These are phyloP conservation scores for Sebastes glaucus DNA, from an alignment of 2,797 vertebrate genomes.

Conservation along the genomic window DNA sequence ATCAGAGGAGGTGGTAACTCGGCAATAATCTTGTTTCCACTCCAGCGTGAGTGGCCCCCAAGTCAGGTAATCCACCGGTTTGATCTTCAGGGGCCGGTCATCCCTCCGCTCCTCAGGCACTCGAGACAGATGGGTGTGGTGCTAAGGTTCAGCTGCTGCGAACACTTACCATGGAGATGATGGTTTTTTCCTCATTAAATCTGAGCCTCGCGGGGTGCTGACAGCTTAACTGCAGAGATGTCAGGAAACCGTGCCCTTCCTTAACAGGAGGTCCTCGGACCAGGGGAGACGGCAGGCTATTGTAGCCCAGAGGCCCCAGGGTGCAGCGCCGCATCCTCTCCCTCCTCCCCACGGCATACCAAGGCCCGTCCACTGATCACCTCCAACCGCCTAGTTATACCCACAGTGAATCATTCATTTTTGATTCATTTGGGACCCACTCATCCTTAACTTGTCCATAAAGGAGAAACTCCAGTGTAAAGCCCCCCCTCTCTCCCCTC, in stretches of 20 bases:
- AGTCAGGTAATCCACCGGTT: constrained; percentile 76
- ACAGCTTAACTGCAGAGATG: constrained; percentile 81
- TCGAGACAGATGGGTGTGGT: constrained; percentile 61
- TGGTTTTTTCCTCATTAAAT: constrained; percentile 80
- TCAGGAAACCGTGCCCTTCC: constrained; percentile 73
- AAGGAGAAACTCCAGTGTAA: constrained; percentile 27
- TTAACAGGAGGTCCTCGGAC: constrained; percentile 68
- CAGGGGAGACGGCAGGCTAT: constrained; percentile 41
- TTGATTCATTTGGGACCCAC: constrained; percentile 64
- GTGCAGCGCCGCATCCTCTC: constrained; percentile 42
- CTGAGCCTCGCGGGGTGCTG: constrained; percentile 71
- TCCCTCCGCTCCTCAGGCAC: constrained; percentile 43
- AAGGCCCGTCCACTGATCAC: constrained; percentile 29
- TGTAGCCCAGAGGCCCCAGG: constrained; percentile 46
- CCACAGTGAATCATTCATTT: constrained; percentile 74
- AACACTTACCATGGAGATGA: constrained; percentile 77
- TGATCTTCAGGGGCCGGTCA: constrained; percentile 64
- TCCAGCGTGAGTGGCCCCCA: constrained; percentile 56
- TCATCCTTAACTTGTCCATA: constrained; percentile 61
- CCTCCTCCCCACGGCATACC: constrained; percentile 5
- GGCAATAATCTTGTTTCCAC: constrained; percentile 78
- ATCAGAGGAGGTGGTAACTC: constrained; percentile 76
- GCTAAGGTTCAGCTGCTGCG: constrained; percentile 70
- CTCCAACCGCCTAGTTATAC: constrained; percentile 31
- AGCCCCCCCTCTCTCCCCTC: background rate